These are phyloP conservation scores for Drosophila meridiana DNA, from an alignment of 2,888 invertebrate genomes.

Conservation along the genomic window DNA sequence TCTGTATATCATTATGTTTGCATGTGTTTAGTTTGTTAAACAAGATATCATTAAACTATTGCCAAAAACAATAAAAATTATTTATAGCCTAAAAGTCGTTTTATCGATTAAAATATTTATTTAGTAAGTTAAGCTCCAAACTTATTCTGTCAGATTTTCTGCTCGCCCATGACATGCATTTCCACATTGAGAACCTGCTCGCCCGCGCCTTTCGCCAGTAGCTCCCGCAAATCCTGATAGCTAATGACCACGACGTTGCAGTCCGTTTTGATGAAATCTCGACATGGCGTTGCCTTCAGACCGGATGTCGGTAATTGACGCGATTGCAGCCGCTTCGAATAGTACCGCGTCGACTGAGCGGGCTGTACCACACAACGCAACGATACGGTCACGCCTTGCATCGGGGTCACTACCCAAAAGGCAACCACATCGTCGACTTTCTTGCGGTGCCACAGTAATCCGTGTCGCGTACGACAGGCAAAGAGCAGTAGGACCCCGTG, in stretches of 20 bases:
- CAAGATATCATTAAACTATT: conserved; percentile 35
- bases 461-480: conserved; percentile 63
- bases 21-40: conserved; percentile 35
- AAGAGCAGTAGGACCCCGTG: conserved; percentile 59
- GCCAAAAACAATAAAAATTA: conserved; percentile 40
- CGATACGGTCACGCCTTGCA: conserved; percentile 46
- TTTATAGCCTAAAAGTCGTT: conserved; percentile 39
- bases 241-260: conserved; percentile 54
- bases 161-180: conserved; percentile 55
- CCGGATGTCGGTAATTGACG: conserved; percentile 25
- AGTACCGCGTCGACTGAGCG: conserved; percentile 37
- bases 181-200: conserved; percentile 52
- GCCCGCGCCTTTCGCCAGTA: conserved; percentile 20
- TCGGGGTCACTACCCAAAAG: conserved; percentile 53
- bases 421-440: conserved; percentile 49
- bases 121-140: not conserved
- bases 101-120: not conserved
- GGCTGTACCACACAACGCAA: conserved; percentile 61
- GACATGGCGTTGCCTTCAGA: conserved; percentile 18
- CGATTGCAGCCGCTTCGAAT: conserved; percentile 44
- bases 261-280: conserved; percentile 65
- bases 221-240: conserved; percentile 42
- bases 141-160: conserved; percentile 19
- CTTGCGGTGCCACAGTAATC: conserved; percentile 56
- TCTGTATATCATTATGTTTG: conserved; percentile 27